Evolutionary conservation across 2,888 invertebrate species (phyloP).

Genomic region (Acanthococcus lagerstroemiae): DNA sequence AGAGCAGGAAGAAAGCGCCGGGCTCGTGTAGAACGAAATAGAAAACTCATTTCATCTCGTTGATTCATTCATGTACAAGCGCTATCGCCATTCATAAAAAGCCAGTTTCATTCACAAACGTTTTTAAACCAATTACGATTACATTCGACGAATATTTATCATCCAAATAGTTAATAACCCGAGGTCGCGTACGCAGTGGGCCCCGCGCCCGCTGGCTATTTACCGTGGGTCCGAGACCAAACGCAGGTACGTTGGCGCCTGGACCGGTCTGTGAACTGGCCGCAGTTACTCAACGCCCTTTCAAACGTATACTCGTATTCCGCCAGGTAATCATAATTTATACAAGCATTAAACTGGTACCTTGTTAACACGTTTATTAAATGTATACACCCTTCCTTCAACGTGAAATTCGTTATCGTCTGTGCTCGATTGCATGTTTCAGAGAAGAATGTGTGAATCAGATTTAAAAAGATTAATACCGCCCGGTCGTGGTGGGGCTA

Average conservation of each 20-base stretch:
- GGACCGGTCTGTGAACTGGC: slow-evolving; percentile 7
- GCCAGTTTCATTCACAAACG: slow-evolving; percentile 17
- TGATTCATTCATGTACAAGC: too few relatives aligned
- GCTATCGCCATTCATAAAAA: too few relatives aligned
- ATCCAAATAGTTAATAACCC: slow-evolving; percentile 11
- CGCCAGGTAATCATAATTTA: slow-evolving; percentile 17
- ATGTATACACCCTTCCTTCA: too few relatives aligned
- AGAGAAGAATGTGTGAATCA: too few relatives aligned
- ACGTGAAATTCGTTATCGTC: too few relatives aligned
- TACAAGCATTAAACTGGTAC: slow-evolving; percentile 22
- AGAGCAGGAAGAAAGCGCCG: too few relatives aligned
- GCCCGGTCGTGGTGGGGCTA: too few relatives aligned
- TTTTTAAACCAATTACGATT: slow-evolving; percentile 20
- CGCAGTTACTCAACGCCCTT: slow-evolving; percentile 20
- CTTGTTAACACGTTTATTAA: slow-evolving; percentile 25
- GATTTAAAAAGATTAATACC: too few relatives aligned
- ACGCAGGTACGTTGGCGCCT: slow-evolving; percentile 24
- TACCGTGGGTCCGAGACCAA: slow-evolving; percentile 4
- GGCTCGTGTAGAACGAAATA: too few relatives aligned
- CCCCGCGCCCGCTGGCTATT: slow-evolving; percentile 9
- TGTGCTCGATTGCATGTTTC: too few relatives aligned
- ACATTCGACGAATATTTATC: slow-evolving; percentile 24
- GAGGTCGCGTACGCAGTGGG: slow-evolving; percentile 17
- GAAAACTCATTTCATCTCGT: too few relatives aligned
- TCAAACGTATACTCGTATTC: not conserved